Percentiles rank a stretch among this genome's conserved stretches.
Conservation (phyloP, 2,888 invertebrate genomes). For the Hirtodrosophila confusa region DNA sequence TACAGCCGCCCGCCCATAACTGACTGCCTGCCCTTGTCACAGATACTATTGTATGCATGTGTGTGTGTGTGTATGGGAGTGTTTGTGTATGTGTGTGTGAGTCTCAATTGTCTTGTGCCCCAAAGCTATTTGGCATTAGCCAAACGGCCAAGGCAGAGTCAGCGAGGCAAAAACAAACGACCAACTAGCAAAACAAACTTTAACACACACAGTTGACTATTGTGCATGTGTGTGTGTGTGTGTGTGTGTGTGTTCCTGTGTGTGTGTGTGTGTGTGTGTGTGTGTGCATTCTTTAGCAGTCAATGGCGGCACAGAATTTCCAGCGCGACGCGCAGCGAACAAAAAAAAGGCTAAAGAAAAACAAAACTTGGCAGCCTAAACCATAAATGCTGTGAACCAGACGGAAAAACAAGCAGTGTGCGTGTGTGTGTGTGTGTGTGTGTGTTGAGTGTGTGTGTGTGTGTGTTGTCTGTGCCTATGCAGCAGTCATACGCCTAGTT, state of each 20-base stretch:
- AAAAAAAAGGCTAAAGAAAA: constrained; percentile 41
- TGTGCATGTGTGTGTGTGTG: neutral
- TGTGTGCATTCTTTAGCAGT: constrained; percentile 37
- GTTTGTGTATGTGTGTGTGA: constrained; percentile 23
- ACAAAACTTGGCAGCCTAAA: constrained; percentile 60
- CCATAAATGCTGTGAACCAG: constrained; percentile 63
- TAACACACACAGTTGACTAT: constrained; percentile 35
- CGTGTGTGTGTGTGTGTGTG: neutral
- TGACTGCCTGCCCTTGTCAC: constrained; percentile 50
- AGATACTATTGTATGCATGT: constrained; percentile 28
- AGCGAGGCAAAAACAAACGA: constrained; percentile 53
- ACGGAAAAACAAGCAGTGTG: constrained; percentile 35
- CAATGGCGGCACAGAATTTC: constrained; percentile 72
- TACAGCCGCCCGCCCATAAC: constrained; percentile 40
- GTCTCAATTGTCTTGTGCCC: constrained; percentile 69
- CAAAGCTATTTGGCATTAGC: constrained; percentile 63
- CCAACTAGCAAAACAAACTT: constrained; percentile 53
- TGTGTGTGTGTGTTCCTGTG: constrained; percentile 5
- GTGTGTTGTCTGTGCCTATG: constrained; percentile 1
- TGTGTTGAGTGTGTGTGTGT: constrained; percentile 3
- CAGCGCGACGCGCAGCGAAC: constrained; percentile 38
- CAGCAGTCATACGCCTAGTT: constrained; percentile 31
- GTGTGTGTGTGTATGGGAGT: neutral
- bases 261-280: constrained; percentile 4
- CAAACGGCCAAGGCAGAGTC: constrained; percentile 52